A percentile compares a stretch with the other conserved stretches of the same genome.
These are phyloP conservation scores for Tanypteryx hageni DNA, from an alignment of 2,888 invertebrate species.

Conservation along the genomic window DNA sequence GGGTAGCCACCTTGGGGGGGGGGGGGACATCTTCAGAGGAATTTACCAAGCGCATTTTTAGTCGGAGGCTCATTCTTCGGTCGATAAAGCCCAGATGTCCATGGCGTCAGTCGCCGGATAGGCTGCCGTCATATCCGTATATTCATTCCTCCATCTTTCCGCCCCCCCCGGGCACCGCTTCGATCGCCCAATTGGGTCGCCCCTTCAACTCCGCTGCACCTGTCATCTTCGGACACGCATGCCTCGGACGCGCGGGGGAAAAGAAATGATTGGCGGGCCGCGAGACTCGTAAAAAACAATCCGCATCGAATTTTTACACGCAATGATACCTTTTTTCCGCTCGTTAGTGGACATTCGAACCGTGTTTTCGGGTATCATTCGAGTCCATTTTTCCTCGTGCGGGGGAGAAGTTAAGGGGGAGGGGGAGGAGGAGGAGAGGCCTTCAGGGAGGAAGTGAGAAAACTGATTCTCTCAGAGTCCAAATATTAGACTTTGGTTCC, in stretches of 20 bases:
- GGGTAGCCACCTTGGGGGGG: too few relatives aligned
- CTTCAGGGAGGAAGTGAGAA: background rate
- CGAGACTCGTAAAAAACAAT: background rate
- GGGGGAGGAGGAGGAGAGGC: too few relatives aligned
- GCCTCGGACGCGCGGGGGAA: background rate
- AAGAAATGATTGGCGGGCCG: constrained; percentile 20
- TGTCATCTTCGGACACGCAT: background rate
- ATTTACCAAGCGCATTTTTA: background rate
- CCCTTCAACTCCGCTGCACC: background rate
- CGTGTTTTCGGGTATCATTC: background rate
- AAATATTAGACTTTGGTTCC: constrained; percentile 20
- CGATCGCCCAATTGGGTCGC: background rate
- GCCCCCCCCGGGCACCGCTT: background rate
- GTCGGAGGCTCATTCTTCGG: background rate
- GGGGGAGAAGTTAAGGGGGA: background rate
- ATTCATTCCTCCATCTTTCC: too few relatives aligned
- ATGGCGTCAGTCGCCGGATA: background rate
- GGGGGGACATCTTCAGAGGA: background rate
- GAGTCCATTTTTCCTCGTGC: background rate
- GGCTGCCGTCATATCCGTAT: background rate
- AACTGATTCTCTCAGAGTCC: constrained; percentile 4
- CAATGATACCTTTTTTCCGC: constrained; percentile 31
- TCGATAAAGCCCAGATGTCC: background rate
- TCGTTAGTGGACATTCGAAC: background rate
- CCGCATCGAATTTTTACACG: constrained; percentile 22